Conservation (phyloP, 1,140 invertebrate species). For the Psix sp. region DNA sequence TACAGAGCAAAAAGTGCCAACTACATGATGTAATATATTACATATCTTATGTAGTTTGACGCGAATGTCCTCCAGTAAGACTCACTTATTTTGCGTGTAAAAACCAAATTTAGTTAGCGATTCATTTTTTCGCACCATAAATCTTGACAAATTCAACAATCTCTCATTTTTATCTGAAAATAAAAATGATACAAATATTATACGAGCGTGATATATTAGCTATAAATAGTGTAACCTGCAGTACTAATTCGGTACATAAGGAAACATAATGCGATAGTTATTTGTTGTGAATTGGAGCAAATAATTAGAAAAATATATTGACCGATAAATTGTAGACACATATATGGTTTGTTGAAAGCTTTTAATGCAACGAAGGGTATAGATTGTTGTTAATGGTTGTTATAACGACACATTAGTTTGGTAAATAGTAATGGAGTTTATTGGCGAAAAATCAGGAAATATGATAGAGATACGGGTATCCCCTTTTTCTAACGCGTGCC, state of each 20-base stretch:
- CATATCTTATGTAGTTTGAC: no score
- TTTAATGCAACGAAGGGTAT: slow-evolving; percentile 69
- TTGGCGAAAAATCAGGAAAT: slow-evolving; percentile 77
- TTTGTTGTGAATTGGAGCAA: slow-evolving; percentile 23
- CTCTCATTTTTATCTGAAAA: no score
- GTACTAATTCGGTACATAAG: no score
- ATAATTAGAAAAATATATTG: slow-evolving; percentile 41
- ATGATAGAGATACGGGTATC: slow-evolving; percentile 68
- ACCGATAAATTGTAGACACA: slow-evolving; percentile 63
- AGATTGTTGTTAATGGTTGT: slow-evolving; percentile 76
- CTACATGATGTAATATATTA: slow-evolving; percentile 51
- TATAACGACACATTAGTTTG: slow-evolving; percentile 76
- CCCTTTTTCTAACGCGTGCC: slow-evolving; percentile 64
- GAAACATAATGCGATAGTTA: background rate
- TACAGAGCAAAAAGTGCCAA: slow-evolving; percentile 46
- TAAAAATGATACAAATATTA: no score
- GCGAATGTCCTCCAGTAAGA: no score
- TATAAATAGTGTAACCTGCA: no score
- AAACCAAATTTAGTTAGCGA: no score
- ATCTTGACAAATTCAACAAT: no score
- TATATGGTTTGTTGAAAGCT: slow-evolving; percentile 37
- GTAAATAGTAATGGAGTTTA: slow-evolving; percentile 78
- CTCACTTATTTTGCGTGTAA: no score
- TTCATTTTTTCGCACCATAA: no score
- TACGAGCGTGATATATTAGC: no score